Evolutionary conservation across 2,113 vertebrate genomes (phyloP).

Genomic region (Pomatorhinus ruficollis): DNA sequence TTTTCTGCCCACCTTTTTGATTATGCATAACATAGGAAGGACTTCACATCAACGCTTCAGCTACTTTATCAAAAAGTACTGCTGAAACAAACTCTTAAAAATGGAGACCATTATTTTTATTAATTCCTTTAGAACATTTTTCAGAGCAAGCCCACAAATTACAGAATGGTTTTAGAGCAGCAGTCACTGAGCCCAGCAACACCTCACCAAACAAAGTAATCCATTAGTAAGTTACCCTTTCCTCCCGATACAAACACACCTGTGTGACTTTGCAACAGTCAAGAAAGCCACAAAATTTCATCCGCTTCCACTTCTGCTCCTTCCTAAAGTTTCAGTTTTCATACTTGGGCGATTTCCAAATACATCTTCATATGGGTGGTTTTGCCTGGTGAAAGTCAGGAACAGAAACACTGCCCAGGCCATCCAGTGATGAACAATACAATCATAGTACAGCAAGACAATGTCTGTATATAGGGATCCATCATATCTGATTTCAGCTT

Average conservation of each 20-base stretch:
- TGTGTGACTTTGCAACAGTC: background rate
- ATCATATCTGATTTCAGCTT: background rate
- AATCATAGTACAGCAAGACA: background rate
- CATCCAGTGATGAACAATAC: background rate
- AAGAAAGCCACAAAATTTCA: background rate
- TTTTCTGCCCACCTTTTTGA: background rate
- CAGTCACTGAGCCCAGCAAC: background rate
- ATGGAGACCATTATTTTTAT: background rate
- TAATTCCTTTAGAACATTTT: background rate
- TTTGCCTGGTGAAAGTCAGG: background rate
- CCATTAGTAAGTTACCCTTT: background rate
- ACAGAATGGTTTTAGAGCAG: background rate
- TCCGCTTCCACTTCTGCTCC: background rate
- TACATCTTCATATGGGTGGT: accelerated
- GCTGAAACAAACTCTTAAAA: background rate
- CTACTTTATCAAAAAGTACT: background rate
- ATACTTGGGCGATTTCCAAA: background rate
- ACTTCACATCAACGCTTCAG: background rate
- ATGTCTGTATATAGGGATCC: background rate
- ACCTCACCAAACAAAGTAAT: background rate
- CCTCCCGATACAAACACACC: background rate
- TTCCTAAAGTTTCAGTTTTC: background rate
- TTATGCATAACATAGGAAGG: background rate
- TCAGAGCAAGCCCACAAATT: background rate
- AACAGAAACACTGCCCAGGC: background rate